A percentile compares a stretch with the other conserved stretches of the same genome.
These are phyloP conservation scores for Thalassarche chlororhynchos DNA, from an alignment of 2,113 vertebrate genomes.

Conservation along the genomic window DNA sequence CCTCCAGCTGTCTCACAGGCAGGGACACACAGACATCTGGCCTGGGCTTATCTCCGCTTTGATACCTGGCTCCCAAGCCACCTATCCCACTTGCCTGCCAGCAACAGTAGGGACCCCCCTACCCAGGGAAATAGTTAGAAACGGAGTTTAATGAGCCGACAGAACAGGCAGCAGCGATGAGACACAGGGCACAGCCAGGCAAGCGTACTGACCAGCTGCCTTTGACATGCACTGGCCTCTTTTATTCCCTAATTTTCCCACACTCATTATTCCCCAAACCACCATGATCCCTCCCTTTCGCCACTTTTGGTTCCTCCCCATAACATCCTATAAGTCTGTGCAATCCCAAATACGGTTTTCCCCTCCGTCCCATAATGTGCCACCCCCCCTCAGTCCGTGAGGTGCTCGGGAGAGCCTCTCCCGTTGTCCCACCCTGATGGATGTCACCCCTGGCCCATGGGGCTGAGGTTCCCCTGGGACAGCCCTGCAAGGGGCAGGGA, in stretches of 20 bases:
- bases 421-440: accelerated
- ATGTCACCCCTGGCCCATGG: background rate
- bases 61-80: background rate
- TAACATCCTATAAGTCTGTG: background rate
- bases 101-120: background rate
- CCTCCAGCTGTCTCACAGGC: background rate
- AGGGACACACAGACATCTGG: background rate
- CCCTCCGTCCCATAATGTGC: background rate
- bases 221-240: background rate
- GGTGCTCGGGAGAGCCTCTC: background rate
- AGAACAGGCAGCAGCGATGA: background rate
- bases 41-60: background rate
- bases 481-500: background rate
- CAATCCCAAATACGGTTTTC: background rate
- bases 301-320: background rate
- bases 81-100: background rate
- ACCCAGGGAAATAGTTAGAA: background rate
- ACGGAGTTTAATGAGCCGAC: background rate
- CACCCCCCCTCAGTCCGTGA: background rate
- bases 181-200: background rate
- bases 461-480: background rate
- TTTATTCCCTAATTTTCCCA: background rate
- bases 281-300: accelerated
- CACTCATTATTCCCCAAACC: background rate
- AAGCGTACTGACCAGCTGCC: background rate